Percentiles rank a stretch among this genome's conserved stretches.
Conservation (phyloP, 2,113 vertebrate species). For the Erinaceus europaeus region DNA sequence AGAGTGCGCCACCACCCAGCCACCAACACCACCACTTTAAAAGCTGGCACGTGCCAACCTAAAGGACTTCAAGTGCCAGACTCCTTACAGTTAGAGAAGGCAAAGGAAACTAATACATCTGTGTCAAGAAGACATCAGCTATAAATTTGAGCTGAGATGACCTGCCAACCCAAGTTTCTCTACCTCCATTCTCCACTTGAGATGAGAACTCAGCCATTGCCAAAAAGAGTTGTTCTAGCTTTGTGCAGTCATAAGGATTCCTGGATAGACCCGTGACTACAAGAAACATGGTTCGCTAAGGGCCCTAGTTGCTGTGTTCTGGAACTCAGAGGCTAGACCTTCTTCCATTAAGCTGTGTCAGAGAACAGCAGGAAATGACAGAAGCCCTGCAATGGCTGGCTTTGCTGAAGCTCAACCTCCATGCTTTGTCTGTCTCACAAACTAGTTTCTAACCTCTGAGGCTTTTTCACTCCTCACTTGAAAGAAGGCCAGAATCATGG, state of each 20-base stretch:
- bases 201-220: background rate
- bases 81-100: background rate
- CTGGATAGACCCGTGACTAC: background rate
- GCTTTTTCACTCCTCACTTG: background rate
- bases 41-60: background rate
- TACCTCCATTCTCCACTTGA: background rate
- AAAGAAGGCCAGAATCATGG: background rate
- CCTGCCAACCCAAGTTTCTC: background rate
- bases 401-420: background rate
- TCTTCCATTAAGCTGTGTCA: fast-evolving
- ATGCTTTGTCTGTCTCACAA: background rate
- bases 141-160: background rate
- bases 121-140: background rate
- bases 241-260: background rate
- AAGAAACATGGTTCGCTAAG: background rate
- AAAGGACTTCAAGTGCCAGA: background rate
- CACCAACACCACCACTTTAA: too few relatives aligned
- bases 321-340: background rate
- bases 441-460: background rate
- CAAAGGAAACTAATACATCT: background rate
- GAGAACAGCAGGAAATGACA: fast-evolving
- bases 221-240: background rate
- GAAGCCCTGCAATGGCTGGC: background rate
- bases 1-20: too few relatives aligned
- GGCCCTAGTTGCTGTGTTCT: background rate